A percentile compares a stretch with the other conserved stretches of the same genome.
Evolutionary conservation across 2,888 invertebrate species (phyloP).

Genomic region (Leptinotarsa rubiginosa): DNA sequence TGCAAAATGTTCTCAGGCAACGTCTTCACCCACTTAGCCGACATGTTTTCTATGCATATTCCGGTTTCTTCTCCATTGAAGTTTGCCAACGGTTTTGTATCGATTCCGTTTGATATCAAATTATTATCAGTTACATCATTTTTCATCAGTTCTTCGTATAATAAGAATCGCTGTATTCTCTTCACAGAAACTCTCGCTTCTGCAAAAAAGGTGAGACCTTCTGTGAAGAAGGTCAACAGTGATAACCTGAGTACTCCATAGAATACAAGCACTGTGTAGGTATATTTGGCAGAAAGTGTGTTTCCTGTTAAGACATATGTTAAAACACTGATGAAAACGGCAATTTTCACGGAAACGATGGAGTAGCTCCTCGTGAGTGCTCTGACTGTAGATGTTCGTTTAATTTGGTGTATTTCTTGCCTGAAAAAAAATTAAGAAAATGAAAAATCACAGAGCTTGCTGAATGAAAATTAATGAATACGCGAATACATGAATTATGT

Average conservation of each 20-base stretch:
- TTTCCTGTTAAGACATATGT: constrained; percentile 77
- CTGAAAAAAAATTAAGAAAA: no score
- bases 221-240: constrained; percentile 74
- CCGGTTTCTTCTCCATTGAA: background rate
- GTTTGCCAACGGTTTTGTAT: background rate
- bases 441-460: background rate
- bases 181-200: constrained; percentile 66
- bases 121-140: background rate
- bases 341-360: constrained; percentile 85
- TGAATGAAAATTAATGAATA: background rate
- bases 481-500: no score
- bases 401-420: no score
- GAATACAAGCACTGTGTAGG: constrained; percentile 81
- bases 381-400: constrained; percentile 70
- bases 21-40: constrained; percentile 73
- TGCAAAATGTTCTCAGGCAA: constrained; percentile 66
- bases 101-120: background rate
- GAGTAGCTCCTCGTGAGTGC: constrained; percentile 73
- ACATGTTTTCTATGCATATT: constrained; percentile 65
- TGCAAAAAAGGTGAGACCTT: constrained; percentile 76
- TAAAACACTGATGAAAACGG: constrained; percentile 83
- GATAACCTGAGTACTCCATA: constrained; percentile 75
- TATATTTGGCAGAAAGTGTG: constrained; percentile 70
- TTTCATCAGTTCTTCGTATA: constrained; percentile 55
- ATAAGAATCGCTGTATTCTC: constrained; percentile 70